Percentiles rank a stretch among this genome's conserved stretches.
Evolutionary conservation across 2,113 vertebrate genomes (phyloP).

Genomic region (Petromus typicus): DNA sequence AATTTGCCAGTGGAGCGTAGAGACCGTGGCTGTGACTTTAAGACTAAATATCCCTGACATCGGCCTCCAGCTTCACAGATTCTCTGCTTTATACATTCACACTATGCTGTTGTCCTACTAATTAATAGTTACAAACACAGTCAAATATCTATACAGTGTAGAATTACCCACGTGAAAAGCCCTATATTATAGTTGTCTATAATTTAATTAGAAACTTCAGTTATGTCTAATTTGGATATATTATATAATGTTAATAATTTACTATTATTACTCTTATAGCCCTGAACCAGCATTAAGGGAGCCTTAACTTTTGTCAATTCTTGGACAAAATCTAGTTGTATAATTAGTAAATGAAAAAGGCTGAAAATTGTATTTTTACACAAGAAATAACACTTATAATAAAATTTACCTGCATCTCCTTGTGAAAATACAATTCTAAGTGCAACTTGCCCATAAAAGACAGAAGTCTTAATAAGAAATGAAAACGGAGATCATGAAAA

Average conservation of each 20-base stretch:
- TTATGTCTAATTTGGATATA: neutral
- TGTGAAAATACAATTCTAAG: neutral
- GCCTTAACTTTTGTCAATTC: neutral
- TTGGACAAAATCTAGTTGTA: neutral
- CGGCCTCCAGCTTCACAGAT: too few relatives aligned
- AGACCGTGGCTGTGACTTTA: neutral
- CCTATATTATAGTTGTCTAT: neutral
- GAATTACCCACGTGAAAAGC: neutral
- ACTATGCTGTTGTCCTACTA: neutral
- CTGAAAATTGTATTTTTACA: neutral
- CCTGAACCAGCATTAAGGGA: neutral
- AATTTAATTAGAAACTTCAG: neutral
- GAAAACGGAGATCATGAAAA: neutral
- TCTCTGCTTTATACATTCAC: too few relatives aligned
- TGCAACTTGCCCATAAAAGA: neutral
- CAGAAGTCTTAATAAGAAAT: neutral
- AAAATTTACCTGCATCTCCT: neutral
- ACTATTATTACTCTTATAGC: neutral
- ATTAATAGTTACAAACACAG: neutral
- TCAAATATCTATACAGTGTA: rapidly evolving
- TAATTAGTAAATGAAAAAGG: neutral
- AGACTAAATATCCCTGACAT: rapidly evolving
- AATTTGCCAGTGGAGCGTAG: neutral
- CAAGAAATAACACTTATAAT: neutral
- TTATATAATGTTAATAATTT: neutral